phyloP scores from a whole-genome alignment of 2,888 invertebrate genomes.

The Drosophila niveifrons region DNA sequence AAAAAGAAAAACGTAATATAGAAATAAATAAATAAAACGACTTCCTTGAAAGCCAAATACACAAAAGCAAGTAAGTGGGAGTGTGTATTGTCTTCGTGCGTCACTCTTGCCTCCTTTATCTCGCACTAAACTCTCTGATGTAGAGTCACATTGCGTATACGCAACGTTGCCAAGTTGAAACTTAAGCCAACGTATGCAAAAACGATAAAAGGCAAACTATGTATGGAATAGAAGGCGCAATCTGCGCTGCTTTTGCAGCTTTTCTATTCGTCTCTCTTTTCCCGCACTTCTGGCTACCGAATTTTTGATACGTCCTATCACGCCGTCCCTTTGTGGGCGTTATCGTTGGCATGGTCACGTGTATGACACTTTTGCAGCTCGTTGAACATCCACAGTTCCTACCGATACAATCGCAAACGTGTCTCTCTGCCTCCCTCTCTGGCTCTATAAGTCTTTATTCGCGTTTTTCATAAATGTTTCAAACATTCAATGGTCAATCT shows the following conservation, averaged over 20 bases:
- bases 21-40: slow-evolving; percentile 35
- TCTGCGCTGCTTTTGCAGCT: slow-evolving; percentile 24
- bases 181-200: slow-evolving; percentile 55
- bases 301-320: slow-evolving; percentile 21
- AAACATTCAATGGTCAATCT: slow-evolving; percentile 53
- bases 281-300: neutral
- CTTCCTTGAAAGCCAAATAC: slow-evolving; percentile 27
- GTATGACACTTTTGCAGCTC: slow-evolving; percentile 37
- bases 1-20: neutral
- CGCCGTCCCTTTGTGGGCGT: slow-evolving; percentile 5
- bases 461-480: slow-evolving; percentile 49
- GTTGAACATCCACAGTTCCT: slow-evolving; percentile 41
- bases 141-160: slow-evolving; percentile 45
- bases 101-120: slow-evolving; percentile 16
- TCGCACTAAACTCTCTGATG: slow-evolving; percentile 10
- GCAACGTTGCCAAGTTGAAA: slow-evolving; percentile 38
- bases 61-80: slow-evolving; percentile 21
- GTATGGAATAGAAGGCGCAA: slow-evolving; percentile 28
- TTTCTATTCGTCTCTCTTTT: neutral
- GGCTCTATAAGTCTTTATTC: neutral
- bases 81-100: slow-evolving; percentile 23
- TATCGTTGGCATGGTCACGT: slow-evolving; percentile 40
- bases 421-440: slow-evolving; percentile 9
- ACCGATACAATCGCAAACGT: slow-evolving; percentile 36
- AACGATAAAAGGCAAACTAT: slow-evolving; percentile 36